Evolutionary conservation across 2,797 vertebrate species (phyloP), one percentile per base, ranked within the genome.

Genomic region (Pangasius larnaudii): DNA sequence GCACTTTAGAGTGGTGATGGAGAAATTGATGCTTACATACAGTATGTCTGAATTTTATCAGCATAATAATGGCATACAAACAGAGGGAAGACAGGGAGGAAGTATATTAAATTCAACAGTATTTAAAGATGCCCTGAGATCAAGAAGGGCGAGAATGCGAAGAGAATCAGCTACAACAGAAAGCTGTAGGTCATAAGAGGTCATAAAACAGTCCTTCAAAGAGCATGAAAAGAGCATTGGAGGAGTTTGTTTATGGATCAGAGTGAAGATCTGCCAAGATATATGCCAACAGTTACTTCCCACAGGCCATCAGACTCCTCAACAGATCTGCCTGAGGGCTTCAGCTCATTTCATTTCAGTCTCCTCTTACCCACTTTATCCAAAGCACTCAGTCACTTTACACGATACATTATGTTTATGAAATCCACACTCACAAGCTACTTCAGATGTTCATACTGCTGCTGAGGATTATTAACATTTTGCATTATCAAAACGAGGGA

Each of bases 221-320:
- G 59, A 67, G n/a, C 81, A 83, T 33, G 0, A 51, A n/a, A 61
- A 63, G 39, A 49, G 59, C 59, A n/a, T 11, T 49, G 27, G 27
- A 80, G 33, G 33, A 65, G 42, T 83, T 83, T 30, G 14, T 49
- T 27, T 65, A n/a, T 84, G 46, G 27, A 51, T 51, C 59, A 67
- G 81, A 51, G 9, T 22, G 18, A 84, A 61, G 36, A 51, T 67
- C n/a, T 83, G 59, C 59, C 53, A 46, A 46, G 39, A 82, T 81
- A 42, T 63, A 81, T 63, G 39, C 39, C 36, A 82, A 63, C 24
- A 46, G 39, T 82, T 82, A 65, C 81, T 83, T 83, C 61, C 81
- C 61, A 83, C 42, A 67, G 16, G 61, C 59, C 61, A 67, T 82
- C 63, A 82, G 80, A 33, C 39, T 81, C 78, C 36, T 61, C 56